phyloP scores from a whole-genome alignment of 2,113 vertebrate genomes.

The Lepus europaeus region DNA sequence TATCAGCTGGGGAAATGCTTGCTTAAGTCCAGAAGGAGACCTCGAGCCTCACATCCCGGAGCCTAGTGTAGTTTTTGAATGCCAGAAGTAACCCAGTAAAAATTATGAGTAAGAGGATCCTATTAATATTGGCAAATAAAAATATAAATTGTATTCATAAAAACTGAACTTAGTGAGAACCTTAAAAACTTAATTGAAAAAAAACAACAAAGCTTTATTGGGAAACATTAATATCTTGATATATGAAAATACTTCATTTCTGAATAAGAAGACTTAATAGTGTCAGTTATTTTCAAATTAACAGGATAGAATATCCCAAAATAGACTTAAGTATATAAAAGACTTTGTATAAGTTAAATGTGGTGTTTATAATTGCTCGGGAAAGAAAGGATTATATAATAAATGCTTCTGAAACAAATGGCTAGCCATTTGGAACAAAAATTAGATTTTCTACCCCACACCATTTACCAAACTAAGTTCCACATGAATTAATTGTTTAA shows the following conservation, averaged over 20 bases:
- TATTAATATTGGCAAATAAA: background rate
- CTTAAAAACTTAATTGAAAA: conserved; percentile 6
- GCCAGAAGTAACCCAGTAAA: background rate
- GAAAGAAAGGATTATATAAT: conserved; percentile 28
- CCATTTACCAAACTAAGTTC: conserved; percentile 23
- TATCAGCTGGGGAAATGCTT: background rate
- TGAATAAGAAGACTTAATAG: conserved; percentile 18
- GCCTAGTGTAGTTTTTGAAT: background rate
- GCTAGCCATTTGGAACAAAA: conserved; percentile 23
- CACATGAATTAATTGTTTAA: conserved; percentile 48
- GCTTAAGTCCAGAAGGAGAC: background rate
- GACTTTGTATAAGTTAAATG: background rate
- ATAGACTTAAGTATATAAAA: background rate
- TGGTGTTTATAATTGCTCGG: conserved; percentile 19
- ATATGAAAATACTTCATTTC: conserved; percentile 40
- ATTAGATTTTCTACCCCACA: background rate
- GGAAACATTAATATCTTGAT: conserved; percentile 35
- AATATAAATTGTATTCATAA: conserved; percentile 38
- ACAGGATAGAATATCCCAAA: conserved; percentile 24
- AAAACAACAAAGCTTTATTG: conserved; percentile 26
- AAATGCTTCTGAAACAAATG: conserved; percentile 31
- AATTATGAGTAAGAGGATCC: background rate
- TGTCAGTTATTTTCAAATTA: conserved; percentile 45
- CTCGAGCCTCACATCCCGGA: background rate
- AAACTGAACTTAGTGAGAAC: background rate